Percentiles rank a stretch among this genome's conserved stretches.
These are phyloP conservation scores for Monopterus albus DNA, from an alignment of 2,113 vertebrate genomes.

Conservation along the genomic window DNA sequence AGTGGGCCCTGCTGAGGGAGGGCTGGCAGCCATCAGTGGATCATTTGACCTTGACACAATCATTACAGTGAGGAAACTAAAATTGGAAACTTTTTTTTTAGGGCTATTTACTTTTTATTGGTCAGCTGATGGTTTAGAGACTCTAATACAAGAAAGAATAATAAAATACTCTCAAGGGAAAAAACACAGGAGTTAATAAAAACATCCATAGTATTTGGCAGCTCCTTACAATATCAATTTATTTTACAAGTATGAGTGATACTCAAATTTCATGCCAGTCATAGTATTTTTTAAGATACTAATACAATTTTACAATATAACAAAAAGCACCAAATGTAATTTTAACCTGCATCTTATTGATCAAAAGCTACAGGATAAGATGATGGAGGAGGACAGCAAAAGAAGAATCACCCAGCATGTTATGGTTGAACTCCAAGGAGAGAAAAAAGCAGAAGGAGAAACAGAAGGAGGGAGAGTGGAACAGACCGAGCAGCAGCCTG, in stretches of 20 bases:
- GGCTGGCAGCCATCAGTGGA: neutral
- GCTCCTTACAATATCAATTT: constrained; percentile 22
- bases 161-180: constrained; percentile 13
- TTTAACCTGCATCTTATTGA: neutral
- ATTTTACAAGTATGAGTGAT: neutral
- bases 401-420: constrained; percentile 21
- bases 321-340: neutral
- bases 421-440: constrained; percentile 13
- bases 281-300: neutral
- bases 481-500: constrained; percentile 61
- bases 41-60: constrained; percentile 58
- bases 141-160: constrained; percentile 8
- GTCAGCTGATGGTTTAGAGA: constrained; percentile 17
- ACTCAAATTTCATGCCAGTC: constrained; percentile 13
- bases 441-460: constrained; percentile 59
- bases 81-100: neutral
- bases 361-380: constrained; percentile 10
- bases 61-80: constrained; percentile 13
- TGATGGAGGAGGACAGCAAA: neutral
- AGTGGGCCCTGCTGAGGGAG: constrained; percentile 30
- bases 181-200: constrained; percentile 13
- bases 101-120: constrained; percentile 28
- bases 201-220: constrained; percentile 7
- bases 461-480: constrained; percentile 62
- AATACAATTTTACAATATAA: neutral